Base-by-base conservation (phyloP, 2,888 invertebrate genomes). In the Drosophila robusta region DNA sequence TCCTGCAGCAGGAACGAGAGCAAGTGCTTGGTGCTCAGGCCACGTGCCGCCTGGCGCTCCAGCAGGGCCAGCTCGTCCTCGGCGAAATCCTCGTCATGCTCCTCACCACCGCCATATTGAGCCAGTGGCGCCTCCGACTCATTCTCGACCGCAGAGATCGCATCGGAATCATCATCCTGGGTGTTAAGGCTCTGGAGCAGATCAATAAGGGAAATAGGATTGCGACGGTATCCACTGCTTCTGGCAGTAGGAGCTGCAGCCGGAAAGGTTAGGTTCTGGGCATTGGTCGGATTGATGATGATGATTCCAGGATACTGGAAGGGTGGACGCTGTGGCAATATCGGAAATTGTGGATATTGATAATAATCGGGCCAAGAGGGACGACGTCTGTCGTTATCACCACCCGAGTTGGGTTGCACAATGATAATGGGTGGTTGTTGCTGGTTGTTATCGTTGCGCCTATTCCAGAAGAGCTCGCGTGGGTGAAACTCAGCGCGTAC, bases 31-130 rank as follows among this genome's bases (percentile, higher is more conserved):
- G 73, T 62, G 44, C 32, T 74, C 4, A 85, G 5, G 0, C 71
- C 83, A 3, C 78, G 82, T 4, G 49, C 54, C 1, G 66, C 66
- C 61, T 84, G 85, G 4, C 82, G 87, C 12, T 86, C 80, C n/a
- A 83, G 22, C 16, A 75, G 42, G 0, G 62, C 60, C 26, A 77
- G 14, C 7, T 76, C 85, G 3, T 81, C 81, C n/a, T 83, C 81
- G 11, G 34, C 46, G 0, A 49, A 5, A 1, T 65, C 70, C 3
- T 67, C 77, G 3, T 72, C 62, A 1, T 22, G 65, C 9, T 77
- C 80, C 9, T 79, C 80, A 3, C 12, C 18, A 8, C 3, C 29
- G 2, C 24, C 58, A 24, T 58, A 62, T 18, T 29, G 34, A 1
- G 2, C 6, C 8, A 18, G 8, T 8, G 64, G 32, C 1, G 47